Evolutionary conservation across 2,797 vertebrate species (phyloP).

Genomic region (Pithecia hirsuta): DNA sequence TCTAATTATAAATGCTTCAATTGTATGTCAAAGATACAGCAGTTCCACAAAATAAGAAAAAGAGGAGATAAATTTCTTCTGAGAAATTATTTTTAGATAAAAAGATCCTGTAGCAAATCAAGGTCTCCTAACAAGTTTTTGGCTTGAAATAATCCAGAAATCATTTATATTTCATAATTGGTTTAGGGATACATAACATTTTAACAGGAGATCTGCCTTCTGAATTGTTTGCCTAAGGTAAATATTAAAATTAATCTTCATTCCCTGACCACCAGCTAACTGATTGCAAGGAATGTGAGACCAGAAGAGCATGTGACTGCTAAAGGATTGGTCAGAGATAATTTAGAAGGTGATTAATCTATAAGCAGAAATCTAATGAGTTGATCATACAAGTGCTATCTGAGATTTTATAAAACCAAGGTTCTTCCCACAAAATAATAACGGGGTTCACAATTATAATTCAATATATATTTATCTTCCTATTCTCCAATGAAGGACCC

Average conservation of each 20-base stretch:
- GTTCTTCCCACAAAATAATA: not conserved
- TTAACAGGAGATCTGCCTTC: constrained; percentile 56
- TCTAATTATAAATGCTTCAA: not conserved
- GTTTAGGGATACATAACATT: constrained; percentile 54
- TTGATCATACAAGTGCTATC: not conserved
- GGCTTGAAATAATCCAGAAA: constrained; percentile 42
- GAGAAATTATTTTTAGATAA: constrained; percentile 27
- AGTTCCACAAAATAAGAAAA: not conserved
- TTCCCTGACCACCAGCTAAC: constrained; percentile 37
- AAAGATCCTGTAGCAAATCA: not conserved
- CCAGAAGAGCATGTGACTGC: not conserved
- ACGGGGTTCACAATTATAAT: not conserved
- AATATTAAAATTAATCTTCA: constrained; percentile 71
- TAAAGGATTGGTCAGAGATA: not conserved
- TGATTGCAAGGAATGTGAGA: not conserved
- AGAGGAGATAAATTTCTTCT: not conserved
- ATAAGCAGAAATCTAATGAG: not conserved
- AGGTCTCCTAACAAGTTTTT: constrained; percentile 10
- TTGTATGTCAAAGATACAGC: not conserved
- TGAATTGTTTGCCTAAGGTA: constrained; percentile 69
- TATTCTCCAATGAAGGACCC: not conserved
- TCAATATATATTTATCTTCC: not conserved
- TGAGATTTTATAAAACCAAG: not conserved
- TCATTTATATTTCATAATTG: constrained; percentile 67
- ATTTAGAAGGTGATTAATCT: not conserved